A percentile compares a stretch with the other conserved stretches of the same genome.
Evolutionary conservation across 2,113 vertebrate species (phyloP).

Genomic region (Echinops telfairi): DNA sequence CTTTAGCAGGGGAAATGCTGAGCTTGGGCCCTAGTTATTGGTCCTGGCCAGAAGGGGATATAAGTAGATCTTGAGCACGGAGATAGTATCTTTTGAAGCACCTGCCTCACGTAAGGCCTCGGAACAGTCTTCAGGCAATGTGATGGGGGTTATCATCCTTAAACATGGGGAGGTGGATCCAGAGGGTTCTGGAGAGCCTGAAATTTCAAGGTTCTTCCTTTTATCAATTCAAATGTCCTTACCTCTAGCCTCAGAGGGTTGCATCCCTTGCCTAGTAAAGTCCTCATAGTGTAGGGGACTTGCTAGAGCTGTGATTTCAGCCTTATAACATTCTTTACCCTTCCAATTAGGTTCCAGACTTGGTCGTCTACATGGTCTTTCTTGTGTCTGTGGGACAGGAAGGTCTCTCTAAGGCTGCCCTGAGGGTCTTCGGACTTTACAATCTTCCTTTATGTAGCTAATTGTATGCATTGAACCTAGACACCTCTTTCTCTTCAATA

Average conservation of each 20-base stretch:
- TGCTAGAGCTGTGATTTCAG: background rate
- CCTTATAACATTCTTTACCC: background rate
- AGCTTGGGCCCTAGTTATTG: background rate
- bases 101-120: background rate
- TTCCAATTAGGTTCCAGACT: background rate
- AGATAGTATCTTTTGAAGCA: background rate
- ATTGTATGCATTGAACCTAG: slow-evolving; percentile 52
- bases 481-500: slow-evolving; percentile 59
- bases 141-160: background rate
- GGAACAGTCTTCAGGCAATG: background rate
- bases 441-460: slow-evolving; percentile 47
- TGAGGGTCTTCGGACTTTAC: background rate
- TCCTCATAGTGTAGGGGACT: background rate
- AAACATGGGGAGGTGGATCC: background rate
- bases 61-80: background rate
- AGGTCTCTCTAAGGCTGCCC: background rate
- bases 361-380: background rate
- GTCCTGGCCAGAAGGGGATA: background rate
- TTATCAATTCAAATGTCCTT: background rate
- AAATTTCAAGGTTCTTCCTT: background rate
- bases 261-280: background rate
- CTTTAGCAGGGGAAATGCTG: background rate
- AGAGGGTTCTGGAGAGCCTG: background rate
- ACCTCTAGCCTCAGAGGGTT: background rate
- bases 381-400: background rate